Base-by-base conservation (phyloP, 2,113 vertebrate genomes). In the Leptosomus discolor region DNA sequence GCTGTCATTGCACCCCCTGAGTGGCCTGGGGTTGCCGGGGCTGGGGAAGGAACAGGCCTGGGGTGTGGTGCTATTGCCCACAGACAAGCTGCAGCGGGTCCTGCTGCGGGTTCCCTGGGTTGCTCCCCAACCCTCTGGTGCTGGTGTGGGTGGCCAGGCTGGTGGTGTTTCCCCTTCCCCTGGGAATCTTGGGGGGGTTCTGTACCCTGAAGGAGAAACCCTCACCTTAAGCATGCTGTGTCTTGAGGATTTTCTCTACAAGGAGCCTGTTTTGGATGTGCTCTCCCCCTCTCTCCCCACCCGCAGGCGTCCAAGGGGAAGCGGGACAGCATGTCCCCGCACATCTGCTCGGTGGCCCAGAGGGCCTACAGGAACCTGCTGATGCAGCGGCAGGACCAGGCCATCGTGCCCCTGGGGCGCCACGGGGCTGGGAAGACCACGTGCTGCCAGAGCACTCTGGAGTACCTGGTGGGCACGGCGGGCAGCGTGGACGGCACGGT, bases 391-490 rank as follows among this genome's bases (percentile, higher is more conserved):
- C 98, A 97, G 63, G 99, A 99, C 92, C 99, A 99, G 97, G 98
- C 99, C 73, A 97, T 99, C 6, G 81, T 99, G 36, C 98, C 98
- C 2, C 11, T 99, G 97, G 99, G 99, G 5, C 98, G 98, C 80
- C 99, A 98, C 0, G 98, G 99, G 1, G 98, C 99, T 0, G 99
- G 99, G 5, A 99, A 99, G 97, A 99, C 98, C 11, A 87, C 93
- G 0, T 97, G 98, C 57, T 99, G 99, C 41, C 98, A 98, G 94
- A 92, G 97, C 3, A 98, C 98, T 48, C 97, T 99, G 29, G 98
- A 98, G 63, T 96, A 98, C 51, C 98, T 99, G 60, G 98, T 99
- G 83, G 98, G 94, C 60, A 97, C 95, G 3, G 99, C 98, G 0
- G 99, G 99, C n/a, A 98, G 98, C 0, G 88, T 98, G 65, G 98